Conservation (phyloP, 2,113 vertebrate species). For the Leucoraja erinaceus region DNA sequence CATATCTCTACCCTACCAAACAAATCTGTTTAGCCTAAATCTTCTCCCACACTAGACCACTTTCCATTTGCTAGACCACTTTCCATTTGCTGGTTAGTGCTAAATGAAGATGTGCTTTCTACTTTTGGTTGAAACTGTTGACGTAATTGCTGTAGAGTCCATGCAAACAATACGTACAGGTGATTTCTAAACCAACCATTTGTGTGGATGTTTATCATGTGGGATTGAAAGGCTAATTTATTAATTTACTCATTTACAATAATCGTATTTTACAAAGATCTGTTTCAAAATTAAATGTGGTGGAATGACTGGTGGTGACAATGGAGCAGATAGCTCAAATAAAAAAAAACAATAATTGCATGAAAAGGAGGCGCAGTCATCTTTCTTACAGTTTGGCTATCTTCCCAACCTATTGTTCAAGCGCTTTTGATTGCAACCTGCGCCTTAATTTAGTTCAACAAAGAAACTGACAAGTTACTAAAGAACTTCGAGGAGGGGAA, state of each 20-base stretch:
- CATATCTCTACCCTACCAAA: not conserved
- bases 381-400: too few relatives aligned
- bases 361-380: too few relatives aligned
- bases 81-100: not conserved
- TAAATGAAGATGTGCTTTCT: not conserved
- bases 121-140: not conserved
- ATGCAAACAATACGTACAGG: not conserved
- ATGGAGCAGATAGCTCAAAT: not conserved
- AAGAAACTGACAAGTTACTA: too few relatives aligned
- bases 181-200: not conserved
- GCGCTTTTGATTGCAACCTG: too few relatives aligned
- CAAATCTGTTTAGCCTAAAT: not conserved
- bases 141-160: not conserved
- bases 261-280: not conserved
- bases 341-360: not conserved
- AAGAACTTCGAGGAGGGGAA: too few relatives aligned
- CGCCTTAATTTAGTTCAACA: too few relatives aligned
- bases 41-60: too few relatives aligned
- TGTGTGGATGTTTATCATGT: not conserved
- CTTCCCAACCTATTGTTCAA: too few relatives aligned
- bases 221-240: not conserved
- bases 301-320: not conserved
- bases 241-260: not conserved
- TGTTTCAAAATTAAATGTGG: not conserved
- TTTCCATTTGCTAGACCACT: not conserved